phyloP scores from a whole-genome alignment of 1,140 invertebrate species.

The Heliconius hermathena region DNA sequence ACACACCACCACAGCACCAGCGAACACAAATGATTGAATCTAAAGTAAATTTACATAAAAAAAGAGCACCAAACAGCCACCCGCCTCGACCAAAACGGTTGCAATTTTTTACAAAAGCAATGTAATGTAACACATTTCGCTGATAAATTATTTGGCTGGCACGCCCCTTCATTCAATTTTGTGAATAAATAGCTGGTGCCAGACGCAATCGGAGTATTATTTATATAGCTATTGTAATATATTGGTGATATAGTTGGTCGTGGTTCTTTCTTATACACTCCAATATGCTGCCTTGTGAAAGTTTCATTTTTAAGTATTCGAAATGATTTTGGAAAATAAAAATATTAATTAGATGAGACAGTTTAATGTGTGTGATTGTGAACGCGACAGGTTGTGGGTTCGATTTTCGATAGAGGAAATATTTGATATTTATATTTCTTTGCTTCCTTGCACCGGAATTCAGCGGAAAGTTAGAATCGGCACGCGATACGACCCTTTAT shows the following conservation, averaged over 20 bases:
- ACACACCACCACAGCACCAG: neutral
- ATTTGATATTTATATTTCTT: no score
- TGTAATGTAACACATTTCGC: constrained; percentile 53
- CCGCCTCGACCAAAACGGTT: constrained; percentile 33
- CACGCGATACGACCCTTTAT: no score
- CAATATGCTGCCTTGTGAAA: neutral
- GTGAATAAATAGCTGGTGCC: constrained; percentile 51
- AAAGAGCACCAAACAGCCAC: constrained; percentile 23
- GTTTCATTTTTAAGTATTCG: neutral
- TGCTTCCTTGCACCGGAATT: no score
- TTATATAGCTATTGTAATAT: constrained; percentile 30
- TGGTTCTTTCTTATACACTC: neutral
- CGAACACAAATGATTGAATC: constrained; percentile 35
- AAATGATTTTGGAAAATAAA: neutral
- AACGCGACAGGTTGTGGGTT: no score
- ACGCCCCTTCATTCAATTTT: constrained; percentile 52
- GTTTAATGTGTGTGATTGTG: no score
- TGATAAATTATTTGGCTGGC: constrained; percentile 56
- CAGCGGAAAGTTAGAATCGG: no score
- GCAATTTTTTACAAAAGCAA: constrained; percentile 49
- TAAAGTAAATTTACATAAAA: constrained; percentile 46
- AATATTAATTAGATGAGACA: no score
- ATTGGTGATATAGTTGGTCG: constrained; percentile 3
- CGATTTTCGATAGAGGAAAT: no score
- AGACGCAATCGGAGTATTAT: constrained; percentile 45